Base-by-base conservation (phyloP, 2,113 vertebrate species). In the Tragelaphus strepsiceros region DNA sequence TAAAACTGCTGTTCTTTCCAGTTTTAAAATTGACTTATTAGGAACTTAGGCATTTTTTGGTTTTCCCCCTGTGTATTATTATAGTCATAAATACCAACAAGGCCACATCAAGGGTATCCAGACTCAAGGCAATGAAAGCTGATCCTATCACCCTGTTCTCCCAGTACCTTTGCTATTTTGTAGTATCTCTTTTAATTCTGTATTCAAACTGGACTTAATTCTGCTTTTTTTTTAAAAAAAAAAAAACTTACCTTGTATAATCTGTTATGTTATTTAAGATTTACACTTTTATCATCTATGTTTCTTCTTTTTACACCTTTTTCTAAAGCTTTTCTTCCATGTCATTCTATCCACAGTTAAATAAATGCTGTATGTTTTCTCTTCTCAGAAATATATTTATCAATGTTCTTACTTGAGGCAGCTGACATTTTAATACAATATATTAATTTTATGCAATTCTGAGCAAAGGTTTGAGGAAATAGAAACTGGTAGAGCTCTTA, bases 381-480 rank as follows among this genome's bases (percentile, higher is more conserved):
- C 6, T 53, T 84, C 67, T 61, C 46, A 56, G 49, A 30, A 86
- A 77, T 22, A 53, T 15, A 86, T 58, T 83, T 71, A 84, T 80
- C 86, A 16, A 0, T 91, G n/a, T 61, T 93, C 32, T 92, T 85
- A 61, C 87, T 78, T 93, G 51, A 91, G 87, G 19, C 51, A 61
- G 19, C 61, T 95, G 64, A 71, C 6, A 85, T 28, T 94, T 93
- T 89, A 81, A 88, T 62, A 82, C 1, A 91, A 2, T 61, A 24
- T 93, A 71, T 93, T 82, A 94, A 53, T 51, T 90, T 90, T 95
- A 71, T 46, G 58, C 19, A 71, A 84, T 90, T 91, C 43, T 88
- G 32, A 77, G 4, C 35, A 86, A 81, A 92, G 81, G 67, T 89
- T n/a, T 80, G 46, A 13, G 6, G 24, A 3, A 21, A 28, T 71